phyloP scores from a whole-genome alignment of 2,797 vertebrate species.

The Ctenochaetus hawaiiensis region DNA sequence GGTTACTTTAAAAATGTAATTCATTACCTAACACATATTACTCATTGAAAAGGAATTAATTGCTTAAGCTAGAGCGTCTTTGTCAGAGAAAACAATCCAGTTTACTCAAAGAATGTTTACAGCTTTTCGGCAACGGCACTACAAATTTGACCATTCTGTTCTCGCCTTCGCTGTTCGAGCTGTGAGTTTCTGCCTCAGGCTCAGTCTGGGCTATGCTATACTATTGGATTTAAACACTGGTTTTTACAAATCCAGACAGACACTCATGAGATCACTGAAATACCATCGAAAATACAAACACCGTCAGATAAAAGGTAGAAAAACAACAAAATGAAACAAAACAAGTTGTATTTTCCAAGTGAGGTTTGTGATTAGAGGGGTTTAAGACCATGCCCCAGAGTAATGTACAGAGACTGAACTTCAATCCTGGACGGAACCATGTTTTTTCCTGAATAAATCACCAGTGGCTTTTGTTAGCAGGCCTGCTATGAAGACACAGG shows the following conservation, averaged over 20 bases:
- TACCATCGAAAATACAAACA: neutral
- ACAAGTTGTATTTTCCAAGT: neutral
- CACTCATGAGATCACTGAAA: slow-evolving; percentile 8
- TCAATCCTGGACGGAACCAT: no score
- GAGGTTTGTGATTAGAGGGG: neutral
- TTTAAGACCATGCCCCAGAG: neutral
- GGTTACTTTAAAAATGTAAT: neutral
- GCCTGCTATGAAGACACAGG: neutral
- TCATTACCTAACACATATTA: neutral
- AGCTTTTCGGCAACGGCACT: neutral
- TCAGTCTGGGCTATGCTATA: neutral
- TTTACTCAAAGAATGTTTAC: neutral
- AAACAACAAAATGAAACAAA: no score
- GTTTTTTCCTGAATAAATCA: neutral
- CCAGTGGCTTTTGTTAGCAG: neutral
- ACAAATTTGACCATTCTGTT: neutral
- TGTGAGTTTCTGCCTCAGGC: neutral
- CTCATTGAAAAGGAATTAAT: neutral
- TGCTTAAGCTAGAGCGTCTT: neutral
- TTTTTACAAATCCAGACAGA: neutral
- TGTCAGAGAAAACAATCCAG: neutral
- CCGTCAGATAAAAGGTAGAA: no score
- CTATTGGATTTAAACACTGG: neutral
- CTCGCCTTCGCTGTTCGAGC: neutral
- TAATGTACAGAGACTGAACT: neutral